Base-by-base conservation (phyloP, 2,797 vertebrate genomes). In the Myotis vivesi region DNA sequence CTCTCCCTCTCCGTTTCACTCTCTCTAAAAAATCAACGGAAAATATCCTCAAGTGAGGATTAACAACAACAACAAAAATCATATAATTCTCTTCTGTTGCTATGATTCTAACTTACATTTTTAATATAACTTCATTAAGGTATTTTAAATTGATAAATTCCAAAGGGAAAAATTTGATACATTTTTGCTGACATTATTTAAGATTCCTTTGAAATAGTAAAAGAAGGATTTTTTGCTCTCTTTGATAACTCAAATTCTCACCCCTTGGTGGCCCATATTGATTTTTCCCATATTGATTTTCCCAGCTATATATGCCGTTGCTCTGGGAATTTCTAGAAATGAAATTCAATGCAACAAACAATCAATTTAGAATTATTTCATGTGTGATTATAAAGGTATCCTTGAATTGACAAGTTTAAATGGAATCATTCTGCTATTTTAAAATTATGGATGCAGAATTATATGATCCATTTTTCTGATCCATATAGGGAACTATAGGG, bases 281-380 rank as follows among this genome's bases (percentile, higher is more conserved):
- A 95, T 23, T 84, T 92, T 93, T 75, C 20, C 7, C 36, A 46
- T 49, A 41, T 15, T 25, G 28, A 95, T 28, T 87, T 87, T 95
- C 91, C 55, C 33, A 87, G 53, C 28, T 75, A 33, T 68, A 71
- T 81, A 6, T 76, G 4, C 23, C 68, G 2, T 46, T 93, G 36
- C 62, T 89, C 71, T 68, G 68, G 46, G 30, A 86, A 88, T 73
- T 94, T 88, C 68, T 77, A 91, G 25, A 90, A 95, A 76, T 89
- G 33, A 90, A 92, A 89, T 51, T 71, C 49, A 91, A 89, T 11
- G 23, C 51, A 94, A 81, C 59, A 64, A 90, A 72, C 33, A 68
- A 71, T 85, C 59, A 81, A n/a, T 85, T 85, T 92, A 81, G n/a
- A 76, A 71, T 75, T 19, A 85, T 75, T 53, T 94, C 28, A 41